Conservation (phyloP, 2,113 vertebrate species). For the Speoplatyrhinus poulsoni region DNA sequence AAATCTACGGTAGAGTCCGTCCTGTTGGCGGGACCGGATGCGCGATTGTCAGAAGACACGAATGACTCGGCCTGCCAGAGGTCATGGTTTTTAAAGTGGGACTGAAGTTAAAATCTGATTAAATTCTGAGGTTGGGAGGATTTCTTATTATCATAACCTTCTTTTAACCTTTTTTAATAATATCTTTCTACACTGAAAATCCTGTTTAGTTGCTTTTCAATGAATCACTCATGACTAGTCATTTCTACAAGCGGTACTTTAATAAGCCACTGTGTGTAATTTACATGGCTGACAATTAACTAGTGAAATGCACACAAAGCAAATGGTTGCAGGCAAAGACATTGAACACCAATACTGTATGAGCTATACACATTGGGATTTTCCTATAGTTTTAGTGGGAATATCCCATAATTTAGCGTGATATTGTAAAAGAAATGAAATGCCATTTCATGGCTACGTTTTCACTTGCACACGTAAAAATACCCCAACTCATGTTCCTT, state of each 20-base stretch:
- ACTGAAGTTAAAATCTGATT: conserved; percentile 30
- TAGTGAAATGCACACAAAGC: background rate
- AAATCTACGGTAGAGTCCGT: too few relatives aligned
- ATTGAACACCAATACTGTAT: too few relatives aligned
- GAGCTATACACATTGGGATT: conserved; percentile 1
- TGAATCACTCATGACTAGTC: background rate
- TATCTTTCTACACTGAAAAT: background rate
- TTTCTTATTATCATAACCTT: conserved; percentile 18
- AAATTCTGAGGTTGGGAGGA: background rate
- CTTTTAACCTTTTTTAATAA: background rate
- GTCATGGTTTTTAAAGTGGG: conserved; percentile 22
- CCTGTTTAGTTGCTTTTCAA: background rate
- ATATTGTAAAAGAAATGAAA: background rate
- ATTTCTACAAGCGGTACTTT: background rate
- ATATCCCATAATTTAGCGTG: background rate
- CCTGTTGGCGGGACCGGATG: conserved; percentile 59
- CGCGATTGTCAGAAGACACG: conserved; percentile 58
- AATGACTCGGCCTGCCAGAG: conserved; percentile 12
- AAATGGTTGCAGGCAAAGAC: background rate
- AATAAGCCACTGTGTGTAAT: background rate
- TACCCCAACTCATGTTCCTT: conserved; percentile 16
- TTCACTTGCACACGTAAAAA: background rate
- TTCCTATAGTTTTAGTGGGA: background rate
- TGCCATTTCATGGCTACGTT: too few relatives aligned
- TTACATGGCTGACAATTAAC: background rate